phyloP scores from a whole-genome alignment of 2,113 vertebrate genomes.

The Phaethornis superciliosus region DNA sequence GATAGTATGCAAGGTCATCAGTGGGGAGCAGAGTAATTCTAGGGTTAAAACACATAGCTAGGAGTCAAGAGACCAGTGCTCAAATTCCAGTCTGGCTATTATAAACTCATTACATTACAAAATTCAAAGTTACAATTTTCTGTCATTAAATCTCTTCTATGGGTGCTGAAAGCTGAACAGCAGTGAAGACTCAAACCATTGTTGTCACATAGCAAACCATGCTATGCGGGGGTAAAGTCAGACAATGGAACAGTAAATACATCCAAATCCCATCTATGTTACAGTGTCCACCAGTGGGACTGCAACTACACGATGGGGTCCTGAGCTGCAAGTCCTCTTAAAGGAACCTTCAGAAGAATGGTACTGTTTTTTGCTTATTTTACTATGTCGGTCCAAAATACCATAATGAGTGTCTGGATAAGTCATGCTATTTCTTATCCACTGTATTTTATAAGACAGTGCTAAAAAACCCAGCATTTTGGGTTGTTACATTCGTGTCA shows the following conservation, averaged over 20 bases:
- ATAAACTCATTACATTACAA: not conserved
- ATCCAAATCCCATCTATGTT: not conserved
- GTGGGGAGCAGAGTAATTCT: not conserved
- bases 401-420: not conserved
- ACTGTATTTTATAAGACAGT: not conserved
- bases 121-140: not conserved
- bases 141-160: not conserved
- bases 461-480: not conserved
- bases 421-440: not conserved
- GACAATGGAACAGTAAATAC: not conserved
- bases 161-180: not conserved
- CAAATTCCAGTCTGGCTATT: not conserved
- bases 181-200: not conserved
- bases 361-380: not conserved
- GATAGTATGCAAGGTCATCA: not conserved
- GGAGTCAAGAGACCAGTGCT: not conserved
- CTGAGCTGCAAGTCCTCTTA: not conserved
- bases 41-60: not conserved
- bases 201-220: not conserved
- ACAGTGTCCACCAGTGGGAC: not conserved
- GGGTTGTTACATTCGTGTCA: not conserved
- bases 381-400: not conserved
- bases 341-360: not conserved
- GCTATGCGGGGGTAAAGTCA: not conserved
- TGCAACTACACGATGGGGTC: not conserved